Evolutionary conservation across 2,888 invertebrate genomes (phyloP), one percentile per base, ranked within the genome.

Genomic region (Galerucella nymphaeae): DNA sequence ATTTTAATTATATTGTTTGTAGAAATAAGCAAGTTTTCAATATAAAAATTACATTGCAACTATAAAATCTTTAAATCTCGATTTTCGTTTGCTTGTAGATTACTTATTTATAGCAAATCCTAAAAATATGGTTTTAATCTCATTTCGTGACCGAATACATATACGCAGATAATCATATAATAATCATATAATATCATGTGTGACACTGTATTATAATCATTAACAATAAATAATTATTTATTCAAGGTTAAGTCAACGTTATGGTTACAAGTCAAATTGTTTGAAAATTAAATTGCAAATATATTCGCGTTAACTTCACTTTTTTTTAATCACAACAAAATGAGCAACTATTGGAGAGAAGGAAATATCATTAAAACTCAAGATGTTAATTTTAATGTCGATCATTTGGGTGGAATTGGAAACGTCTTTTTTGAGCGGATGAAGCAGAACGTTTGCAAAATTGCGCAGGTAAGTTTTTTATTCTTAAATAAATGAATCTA

Each of bases 391-490:
- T 70, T 73, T 30, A 62, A 66, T 1, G 57, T 42, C 14, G 62
- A 63, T 1, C 4, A 48, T 9, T 45, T 73, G 3, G 78, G 80
- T 42, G 82, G 84, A 3, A 30, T 85, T 1, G 85, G 85, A n/a
- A 77, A 80, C 67, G 79, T 81, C 14, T 82, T 81, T 70, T 84
- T 80, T 72, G 75, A 78, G 1, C 76, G 76, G 58, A 82, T 84
- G 82, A 80, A 77, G 66, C 76, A 78, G 50, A 74, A 83, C 71
- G 77, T 77, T 59, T 42, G 79, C 55, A 79, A 80, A 70, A 75
- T 82, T 53, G 83, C 82, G 0, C 85, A 85, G 81, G 85, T 84
- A 81, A 75, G 59, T 62, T 4, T 41, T 14, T n/a, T 3, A 16
- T 50, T 42, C 9, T 11, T 4, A 23, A 23, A 23, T 23, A 23